Conservation (phyloP, 92 coral and sea anemone species). For the Scolanthus callimorphus region DNA sequence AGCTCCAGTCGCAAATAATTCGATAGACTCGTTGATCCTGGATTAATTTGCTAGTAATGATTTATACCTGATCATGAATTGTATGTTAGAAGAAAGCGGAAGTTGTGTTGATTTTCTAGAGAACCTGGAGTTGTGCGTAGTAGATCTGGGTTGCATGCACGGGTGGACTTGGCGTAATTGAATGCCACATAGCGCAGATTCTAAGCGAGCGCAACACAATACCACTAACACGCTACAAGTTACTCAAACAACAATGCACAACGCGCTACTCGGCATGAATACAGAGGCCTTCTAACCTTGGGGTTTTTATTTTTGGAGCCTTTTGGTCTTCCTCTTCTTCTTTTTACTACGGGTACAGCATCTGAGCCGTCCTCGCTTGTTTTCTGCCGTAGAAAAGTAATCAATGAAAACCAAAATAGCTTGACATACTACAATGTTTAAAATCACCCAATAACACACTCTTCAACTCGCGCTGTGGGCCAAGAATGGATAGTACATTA, state of each 20-base stretch:
- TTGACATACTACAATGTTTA: too few relatives aligned
- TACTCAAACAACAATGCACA: not conserved
- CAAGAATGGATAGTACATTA: conserved; percentile 9
- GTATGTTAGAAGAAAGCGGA: too few relatives aligned
- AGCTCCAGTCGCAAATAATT: too few relatives aligned
- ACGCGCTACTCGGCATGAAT: conserved; percentile 8
- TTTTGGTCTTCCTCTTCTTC: conserved; percentile 91
- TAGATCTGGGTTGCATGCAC: too few relatives aligned
- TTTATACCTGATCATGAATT: too few relatives aligned
- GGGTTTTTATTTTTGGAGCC: conserved; percentile 95
- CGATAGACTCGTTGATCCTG: too few relatives aligned
- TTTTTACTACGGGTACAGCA: conserved; percentile 68
- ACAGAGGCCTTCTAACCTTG: conserved; percentile 49
- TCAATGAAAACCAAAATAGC: not conserved
- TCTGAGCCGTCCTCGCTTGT: conserved; percentile 28
- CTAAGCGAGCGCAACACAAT: conserved; percentile 17
- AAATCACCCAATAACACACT: too few relatives aligned
- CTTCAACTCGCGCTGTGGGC: too few relatives aligned
- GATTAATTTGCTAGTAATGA: too few relatives aligned
- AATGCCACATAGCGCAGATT: not conserved
- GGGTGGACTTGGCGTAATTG: too few relatives aligned
- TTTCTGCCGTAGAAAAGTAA: conserved; percentile 22
- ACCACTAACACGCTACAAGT: conserved; percentile 16
- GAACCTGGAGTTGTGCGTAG: too few relatives aligned
- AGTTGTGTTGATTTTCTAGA: too few relatives aligned